Conservation (phyloP, 1,140 invertebrate species). For the Rhopalosiphum padi region DNA sequence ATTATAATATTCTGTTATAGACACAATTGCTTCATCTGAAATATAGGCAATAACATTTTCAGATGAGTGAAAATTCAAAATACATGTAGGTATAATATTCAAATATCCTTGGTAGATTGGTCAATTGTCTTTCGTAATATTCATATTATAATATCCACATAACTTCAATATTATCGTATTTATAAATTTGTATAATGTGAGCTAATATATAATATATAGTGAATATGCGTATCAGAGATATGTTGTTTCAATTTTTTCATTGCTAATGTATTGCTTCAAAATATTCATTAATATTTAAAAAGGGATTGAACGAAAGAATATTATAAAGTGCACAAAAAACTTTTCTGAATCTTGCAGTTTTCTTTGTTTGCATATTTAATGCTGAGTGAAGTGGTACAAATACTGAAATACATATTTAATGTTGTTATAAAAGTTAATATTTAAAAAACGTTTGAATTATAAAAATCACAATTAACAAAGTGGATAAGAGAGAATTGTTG, state of each 20-base stretch:
- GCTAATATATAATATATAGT: neutral
- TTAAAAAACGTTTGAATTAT: neutral
- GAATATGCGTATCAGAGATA: neutral
- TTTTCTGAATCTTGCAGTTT: neutral
- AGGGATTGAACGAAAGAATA: neutral
- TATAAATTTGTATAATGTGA: neutral
- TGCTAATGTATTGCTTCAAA: neutral
- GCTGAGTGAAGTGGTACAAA: neutral
- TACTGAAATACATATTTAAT: slow-evolving; percentile 23
- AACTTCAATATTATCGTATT: neutral
- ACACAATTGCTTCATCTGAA: neutral
- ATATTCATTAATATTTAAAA: neutral
- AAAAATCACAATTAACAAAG: neutral
- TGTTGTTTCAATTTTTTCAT: neutral
- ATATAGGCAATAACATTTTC: neutral
- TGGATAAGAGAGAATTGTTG: neutral
- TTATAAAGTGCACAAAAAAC: neutral
- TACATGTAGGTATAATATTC: neutral
- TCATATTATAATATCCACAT: neutral
- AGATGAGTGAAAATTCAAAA: neutral
- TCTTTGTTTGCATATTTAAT: slow-evolving; percentile 27
- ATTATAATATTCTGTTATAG: neutral
- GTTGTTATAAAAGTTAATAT: slow-evolving; percentile 8
- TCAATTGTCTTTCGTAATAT: neutral
- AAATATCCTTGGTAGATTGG: neutral